Conservation (phyloP, 2,113 vertebrate genomes). For the Eulemur macaco region DNA sequence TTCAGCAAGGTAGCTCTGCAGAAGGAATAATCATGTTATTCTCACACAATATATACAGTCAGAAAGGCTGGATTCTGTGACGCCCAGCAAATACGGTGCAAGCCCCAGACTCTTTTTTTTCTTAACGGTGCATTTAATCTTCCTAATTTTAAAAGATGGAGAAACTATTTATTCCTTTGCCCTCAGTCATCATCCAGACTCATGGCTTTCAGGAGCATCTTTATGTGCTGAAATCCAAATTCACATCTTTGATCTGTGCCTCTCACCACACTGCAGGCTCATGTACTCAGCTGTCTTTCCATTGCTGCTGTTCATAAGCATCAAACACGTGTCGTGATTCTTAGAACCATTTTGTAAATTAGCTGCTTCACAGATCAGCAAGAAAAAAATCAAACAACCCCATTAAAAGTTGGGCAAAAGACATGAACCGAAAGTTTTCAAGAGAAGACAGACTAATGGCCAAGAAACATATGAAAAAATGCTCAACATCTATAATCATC, state of each 20-base stretch:
- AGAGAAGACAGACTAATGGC: too few relatives aligned
- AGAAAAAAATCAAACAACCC: too few relatives aligned
- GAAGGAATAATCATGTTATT: background rate
- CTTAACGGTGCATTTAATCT: background rate
- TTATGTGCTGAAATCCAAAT: too few relatives aligned
- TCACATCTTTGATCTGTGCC: accelerated
- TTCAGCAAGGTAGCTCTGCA: accelerated
- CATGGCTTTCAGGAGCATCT: background rate
- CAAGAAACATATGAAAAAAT: too few relatives aligned
- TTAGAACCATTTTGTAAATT: background rate
- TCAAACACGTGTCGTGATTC: background rate
- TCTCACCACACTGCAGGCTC: background rate
- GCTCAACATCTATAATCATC: too few relatives aligned
- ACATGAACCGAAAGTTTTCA: too few relatives aligned
- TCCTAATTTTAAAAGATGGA: background rate
- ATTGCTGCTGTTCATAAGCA: background rate
- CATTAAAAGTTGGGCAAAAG: too few relatives aligned
- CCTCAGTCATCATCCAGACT: background rate
- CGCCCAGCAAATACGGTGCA: too few relatives aligned
- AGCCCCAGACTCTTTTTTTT: background rate
- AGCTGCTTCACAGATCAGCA: background rate
- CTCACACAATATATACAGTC: accelerated
- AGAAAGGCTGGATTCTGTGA: background rate
- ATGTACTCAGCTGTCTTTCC: accelerated
- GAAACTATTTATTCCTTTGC: background rate